A percentile compares a stretch with the other conserved stretches of the same genome.
These are phyloP conservation scores for Hyperoplus immaculatus DNA, from an alignment of 2,797 vertebrate species.

Conservation along the genomic window DNA sequence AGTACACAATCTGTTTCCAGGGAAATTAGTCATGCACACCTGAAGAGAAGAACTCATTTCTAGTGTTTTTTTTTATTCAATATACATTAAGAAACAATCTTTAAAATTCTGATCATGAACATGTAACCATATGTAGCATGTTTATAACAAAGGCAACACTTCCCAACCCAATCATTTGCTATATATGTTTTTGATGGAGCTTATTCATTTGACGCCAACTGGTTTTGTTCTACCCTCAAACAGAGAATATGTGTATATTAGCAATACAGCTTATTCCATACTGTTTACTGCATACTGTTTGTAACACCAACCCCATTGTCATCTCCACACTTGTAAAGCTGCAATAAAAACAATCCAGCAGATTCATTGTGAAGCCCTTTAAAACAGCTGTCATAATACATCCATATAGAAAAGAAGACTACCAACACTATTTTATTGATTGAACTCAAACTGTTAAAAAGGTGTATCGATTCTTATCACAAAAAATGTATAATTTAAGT, in stretches of 20 bases:
- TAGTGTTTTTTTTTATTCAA: neutral
- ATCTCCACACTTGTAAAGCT: conserved; percentile 1
- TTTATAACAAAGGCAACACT: neutral
- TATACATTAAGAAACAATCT: neutral
- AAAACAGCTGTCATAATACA: conserved; percentile 36
- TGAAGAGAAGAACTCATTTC: conserved; percentile 16
- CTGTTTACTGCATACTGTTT: conserved; percentile 18
- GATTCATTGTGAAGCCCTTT: conserved; percentile 10
- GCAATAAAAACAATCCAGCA: conserved; percentile 9
- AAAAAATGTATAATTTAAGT: neutral
- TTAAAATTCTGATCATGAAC: conserved; percentile 6
- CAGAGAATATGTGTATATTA: neutral
- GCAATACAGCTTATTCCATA: conserved; percentile 23
- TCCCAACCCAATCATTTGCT: neutral
- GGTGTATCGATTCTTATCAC: neutral
- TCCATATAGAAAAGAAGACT: neutral
- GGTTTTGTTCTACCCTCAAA: neutral
- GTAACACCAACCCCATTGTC: neutral
- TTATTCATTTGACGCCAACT: neutral
- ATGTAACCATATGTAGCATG: neutral
- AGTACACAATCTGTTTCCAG: neutral
- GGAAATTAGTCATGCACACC: conserved; percentile 2
- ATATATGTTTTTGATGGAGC: neutral
- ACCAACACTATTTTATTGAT: neutral
- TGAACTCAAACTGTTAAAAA: neutral